Conservation (phyloP, 92 coral and sea anemone genomes). For the Porites evermanni region DNA sequence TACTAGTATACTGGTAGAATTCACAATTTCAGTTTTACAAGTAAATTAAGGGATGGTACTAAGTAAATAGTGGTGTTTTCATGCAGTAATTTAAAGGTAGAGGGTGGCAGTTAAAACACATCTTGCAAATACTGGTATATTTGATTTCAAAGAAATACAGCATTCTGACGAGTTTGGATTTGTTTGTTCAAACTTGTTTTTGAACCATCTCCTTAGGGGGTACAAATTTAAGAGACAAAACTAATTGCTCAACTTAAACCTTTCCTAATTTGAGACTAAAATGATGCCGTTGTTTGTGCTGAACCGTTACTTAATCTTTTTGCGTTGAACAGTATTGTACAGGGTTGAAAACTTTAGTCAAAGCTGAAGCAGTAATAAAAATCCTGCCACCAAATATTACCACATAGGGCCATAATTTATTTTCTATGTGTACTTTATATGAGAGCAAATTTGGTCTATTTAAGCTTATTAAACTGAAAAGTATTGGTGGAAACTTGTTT, state of each 20-base stretch:
- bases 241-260: conserved; percentile 1
- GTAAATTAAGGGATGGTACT: background rate
- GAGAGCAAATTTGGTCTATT: no score
- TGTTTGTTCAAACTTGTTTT: conserved; percentile 36
- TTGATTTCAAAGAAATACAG: conserved; percentile 2
- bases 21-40: background rate
- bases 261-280: background rate
- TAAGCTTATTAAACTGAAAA: no score
- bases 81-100: background rate
- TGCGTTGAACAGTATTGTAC: background rate
- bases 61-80: background rate
- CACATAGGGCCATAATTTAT: background rate
- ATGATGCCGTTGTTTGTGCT: background rate
- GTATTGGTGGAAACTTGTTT: no score
- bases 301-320: background rate
- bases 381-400: background rate
- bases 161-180: conserved; percentile 1
- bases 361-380: background rate
- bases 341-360: background rate
- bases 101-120: background rate
- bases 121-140: background rate
- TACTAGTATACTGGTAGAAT: background rate
- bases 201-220: conserved; percentile 12
- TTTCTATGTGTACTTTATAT: no score
- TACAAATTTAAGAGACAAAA: conserved; percentile 9